phyloP scores from a whole-genome alignment of 2,888 invertebrate genomes.

The Ornithoptera priamus region DNA sequence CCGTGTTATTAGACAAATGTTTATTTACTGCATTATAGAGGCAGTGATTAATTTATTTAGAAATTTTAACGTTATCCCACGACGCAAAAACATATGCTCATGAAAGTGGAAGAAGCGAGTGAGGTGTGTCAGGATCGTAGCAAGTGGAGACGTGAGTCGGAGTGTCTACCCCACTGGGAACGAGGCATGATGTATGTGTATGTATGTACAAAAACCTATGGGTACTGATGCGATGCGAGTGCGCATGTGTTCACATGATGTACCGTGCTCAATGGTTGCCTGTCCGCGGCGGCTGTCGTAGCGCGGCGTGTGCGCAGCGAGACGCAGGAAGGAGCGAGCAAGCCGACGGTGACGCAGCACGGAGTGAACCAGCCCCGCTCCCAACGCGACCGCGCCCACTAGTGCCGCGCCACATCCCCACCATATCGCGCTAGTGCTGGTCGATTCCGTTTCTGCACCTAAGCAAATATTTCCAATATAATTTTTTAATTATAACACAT shows the following conservation, averaged over 20 bases:
- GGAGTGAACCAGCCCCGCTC: constrained; percentile 81
- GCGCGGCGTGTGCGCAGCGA: constrained; percentile 71
- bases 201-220: neutral
- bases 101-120: no score
- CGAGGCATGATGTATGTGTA: no score
- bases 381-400: constrained; percentile 64
- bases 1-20: no score
- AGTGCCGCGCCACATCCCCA: constrained; percentile 63
- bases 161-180: no score
- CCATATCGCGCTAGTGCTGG: constrained; percentile 43
- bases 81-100: neutral
- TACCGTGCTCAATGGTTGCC: constrained; percentile 89
- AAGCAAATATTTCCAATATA: neutral
- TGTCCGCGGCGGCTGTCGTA: constrained; percentile 93
- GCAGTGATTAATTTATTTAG: neutral
- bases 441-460: constrained; percentile 31
- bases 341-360: constrained; percentile 85
- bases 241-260: constrained; percentile 36
- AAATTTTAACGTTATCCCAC: neutral
- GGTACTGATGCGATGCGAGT: neutral
- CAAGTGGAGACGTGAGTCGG: no score
- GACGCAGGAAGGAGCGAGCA: constrained; percentile 88
- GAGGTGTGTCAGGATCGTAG: no score
- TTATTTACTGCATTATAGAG: no score
- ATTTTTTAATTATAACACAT: no score